A percentile compares a stretch with the other conserved stretches of the same genome.
phyloP scores from a whole-genome alignment of 1,140 invertebrate species.

The Ceratina australensis region DNA sequence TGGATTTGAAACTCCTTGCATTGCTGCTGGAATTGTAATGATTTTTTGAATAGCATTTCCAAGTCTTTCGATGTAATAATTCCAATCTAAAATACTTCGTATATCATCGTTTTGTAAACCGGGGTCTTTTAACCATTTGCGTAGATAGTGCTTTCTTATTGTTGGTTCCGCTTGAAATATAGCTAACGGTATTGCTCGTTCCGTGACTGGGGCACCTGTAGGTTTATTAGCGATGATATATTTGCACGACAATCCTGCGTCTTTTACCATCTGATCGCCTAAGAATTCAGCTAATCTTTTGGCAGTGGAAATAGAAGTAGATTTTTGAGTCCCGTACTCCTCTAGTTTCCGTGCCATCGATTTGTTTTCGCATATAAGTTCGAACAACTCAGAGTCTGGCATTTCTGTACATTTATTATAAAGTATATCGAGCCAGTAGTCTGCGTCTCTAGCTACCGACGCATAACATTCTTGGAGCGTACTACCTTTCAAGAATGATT shows the following conservation, averaged over 20 bases:
- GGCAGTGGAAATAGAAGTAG: slow-evolving; percentile 98
- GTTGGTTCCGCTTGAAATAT: slow-evolving; percentile 97
- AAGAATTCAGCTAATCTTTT: slow-evolving; percentile 98
- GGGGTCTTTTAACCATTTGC: slow-evolving; percentile 96
- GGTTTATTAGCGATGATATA: slow-evolving; percentile 98
- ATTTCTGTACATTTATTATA: slow-evolving; percentile 95
- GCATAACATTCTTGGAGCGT: slow-evolving; percentile 96
- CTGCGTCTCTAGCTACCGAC: slow-evolving; percentile 96
- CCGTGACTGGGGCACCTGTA: slow-evolving; percentile 94
- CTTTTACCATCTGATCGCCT: slow-evolving; percentile 99
- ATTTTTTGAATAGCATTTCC: slow-evolving; percentile 98
- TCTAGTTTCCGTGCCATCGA: slow-evolving; percentile 98
- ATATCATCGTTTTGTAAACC: slow-evolving; percentile 92
- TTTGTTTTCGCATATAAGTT: slow-evolving; percentile 97
- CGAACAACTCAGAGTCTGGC: slow-evolving; percentile 97
- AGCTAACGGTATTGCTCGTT: slow-evolving; percentile 95
- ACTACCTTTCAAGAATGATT: slow-evolving; percentile 95
- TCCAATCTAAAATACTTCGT: slow-evolving; percentile 96
- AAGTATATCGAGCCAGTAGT: slow-evolving; percentile 99
- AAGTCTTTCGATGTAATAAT: slow-evolving; percentile 97
- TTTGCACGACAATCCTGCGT: slow-evolving; percentile 97
- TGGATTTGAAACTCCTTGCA: slow-evolving; percentile 97
- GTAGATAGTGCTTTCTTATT: slow-evolving; percentile 92
- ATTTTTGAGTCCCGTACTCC: slow-evolving; percentile 98
- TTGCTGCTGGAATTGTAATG: slow-evolving; percentile 98